phyloP scores from a whole-genome alignment of 2,888 invertebrate species.

The Cacoxenus indagator region DNA sequence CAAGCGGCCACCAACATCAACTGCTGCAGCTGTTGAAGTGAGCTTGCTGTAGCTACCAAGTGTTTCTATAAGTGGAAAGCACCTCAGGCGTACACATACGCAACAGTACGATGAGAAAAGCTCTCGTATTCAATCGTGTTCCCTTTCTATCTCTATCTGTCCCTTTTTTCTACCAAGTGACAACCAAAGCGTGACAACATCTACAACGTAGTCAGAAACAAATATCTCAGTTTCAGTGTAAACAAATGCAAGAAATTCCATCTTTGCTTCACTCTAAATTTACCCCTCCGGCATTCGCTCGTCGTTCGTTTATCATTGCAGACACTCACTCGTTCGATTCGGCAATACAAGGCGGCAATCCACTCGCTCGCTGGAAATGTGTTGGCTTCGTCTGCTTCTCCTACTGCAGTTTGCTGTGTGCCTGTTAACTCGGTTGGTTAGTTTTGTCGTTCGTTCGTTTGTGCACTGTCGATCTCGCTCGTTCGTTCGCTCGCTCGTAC shows the following conservation, averaged over 20 bases:
- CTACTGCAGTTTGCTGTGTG: conserved; percentile 42
- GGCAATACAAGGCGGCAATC: conserved; percentile 31
- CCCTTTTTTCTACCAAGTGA: no score
- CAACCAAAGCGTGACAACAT: conserved; percentile 34
- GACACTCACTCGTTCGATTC: conserved; percentile 26
- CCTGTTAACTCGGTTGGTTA: conserved; percentile 59
- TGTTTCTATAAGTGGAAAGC: conserved; percentile 33
- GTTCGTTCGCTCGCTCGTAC: neutral
- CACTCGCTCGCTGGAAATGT: conserved; percentile 32
- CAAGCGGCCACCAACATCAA: neutral
- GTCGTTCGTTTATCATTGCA: conserved; percentile 26
- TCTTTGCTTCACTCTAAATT: neutral
- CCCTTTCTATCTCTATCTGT: no score
- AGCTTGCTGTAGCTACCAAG: conserved; percentile 27
- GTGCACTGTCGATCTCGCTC: conserved; percentile 39
- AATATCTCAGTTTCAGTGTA: conserved; percentile 30
- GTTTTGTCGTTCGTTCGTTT: conserved; percentile 61
- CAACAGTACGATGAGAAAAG: neutral
- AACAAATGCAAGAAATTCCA: conserved; percentile 36
- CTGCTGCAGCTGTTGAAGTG: neutral
- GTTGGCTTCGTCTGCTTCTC: conserved; percentile 24
- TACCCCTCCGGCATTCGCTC: conserved; percentile 27
- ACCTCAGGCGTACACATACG: neutral
- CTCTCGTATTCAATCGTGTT: neutral
- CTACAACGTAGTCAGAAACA: conserved; percentile 38